Percentiles rank a stretch among this genome's conserved stretches.
These are phyloP conservation scores for Borostomias antarcticus DNA, from an alignment of 2,797 vertebrate genomes.

Conservation along the genomic window DNA sequence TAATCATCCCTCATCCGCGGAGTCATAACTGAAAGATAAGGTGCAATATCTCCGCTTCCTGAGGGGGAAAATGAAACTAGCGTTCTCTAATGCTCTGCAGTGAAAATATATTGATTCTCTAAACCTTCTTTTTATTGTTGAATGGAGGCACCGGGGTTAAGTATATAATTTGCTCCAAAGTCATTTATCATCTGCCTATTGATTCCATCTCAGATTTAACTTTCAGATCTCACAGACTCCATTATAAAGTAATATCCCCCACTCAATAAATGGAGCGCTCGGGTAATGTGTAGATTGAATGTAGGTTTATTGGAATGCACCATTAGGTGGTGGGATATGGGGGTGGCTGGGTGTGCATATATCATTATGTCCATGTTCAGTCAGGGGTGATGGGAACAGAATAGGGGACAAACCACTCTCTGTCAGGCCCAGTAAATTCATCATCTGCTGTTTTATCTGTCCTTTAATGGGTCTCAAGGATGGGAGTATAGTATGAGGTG, in stretches of 20 bases:
- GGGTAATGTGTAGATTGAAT: slow-evolving; percentile 64
- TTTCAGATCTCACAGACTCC: slow-evolving; percentile 68
- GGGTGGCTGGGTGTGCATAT: slow-evolving; percentile 55
- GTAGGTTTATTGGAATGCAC: slow-evolving; percentile 73
- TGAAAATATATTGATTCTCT: slow-evolving; percentile 53
- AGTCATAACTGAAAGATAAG: slow-evolving; percentile 45
- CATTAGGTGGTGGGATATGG: slow-evolving; percentile 58
- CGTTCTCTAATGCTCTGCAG: slow-evolving; percentile 38
- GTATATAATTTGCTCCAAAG: slow-evolving; percentile 65
- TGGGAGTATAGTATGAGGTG: slow-evolving; percentile 47
- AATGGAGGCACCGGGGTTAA: slow-evolving; percentile 56
- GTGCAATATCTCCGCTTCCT: slow-evolving; percentile 44
- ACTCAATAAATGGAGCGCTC: slow-evolving; percentile 65
- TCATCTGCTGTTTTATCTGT: slow-evolving; percentile 68
- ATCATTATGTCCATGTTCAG: slow-evolving; percentile 73
- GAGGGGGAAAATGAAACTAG: slow-evolving; percentile 46
- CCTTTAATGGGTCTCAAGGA: slow-evolving; percentile 61
- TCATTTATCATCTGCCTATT: slow-evolving; percentile 62
- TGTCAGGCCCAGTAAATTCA: slow-evolving; percentile 69
- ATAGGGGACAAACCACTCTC: slow-evolving; percentile 65
- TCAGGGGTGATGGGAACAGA: slow-evolving; percentile 69
- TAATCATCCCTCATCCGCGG: slow-evolving; percentile 29
- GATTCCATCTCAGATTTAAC: slow-evolving; percentile 73
- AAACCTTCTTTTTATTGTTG: slow-evolving; percentile 47
- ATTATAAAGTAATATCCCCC: slow-evolving; percentile 68